Conservation (phyloP, 2,888 invertebrate species). For the Tetragonisca angustula region DNA sequence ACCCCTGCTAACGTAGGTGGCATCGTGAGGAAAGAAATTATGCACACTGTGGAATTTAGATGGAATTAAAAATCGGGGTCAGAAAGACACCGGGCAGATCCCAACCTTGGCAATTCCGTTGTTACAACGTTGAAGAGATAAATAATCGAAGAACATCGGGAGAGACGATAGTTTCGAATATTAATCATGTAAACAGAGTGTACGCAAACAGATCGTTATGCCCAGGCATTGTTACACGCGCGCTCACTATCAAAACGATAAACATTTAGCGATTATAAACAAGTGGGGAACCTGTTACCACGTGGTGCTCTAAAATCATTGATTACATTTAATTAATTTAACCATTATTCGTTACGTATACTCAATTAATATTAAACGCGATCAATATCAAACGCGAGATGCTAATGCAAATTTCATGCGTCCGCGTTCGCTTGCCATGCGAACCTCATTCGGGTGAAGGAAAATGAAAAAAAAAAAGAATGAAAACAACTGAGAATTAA, state of each 20-base stretch:
- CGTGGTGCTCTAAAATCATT: background rate
- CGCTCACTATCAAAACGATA: background rate
- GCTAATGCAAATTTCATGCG: background rate
- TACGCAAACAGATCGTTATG: too few relatives aligned
- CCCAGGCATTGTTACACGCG: background rate
- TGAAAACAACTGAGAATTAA: background rate
- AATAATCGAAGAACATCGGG: too few relatives aligned
- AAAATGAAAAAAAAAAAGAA: background rate
- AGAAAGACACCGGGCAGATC: too few relatives aligned
- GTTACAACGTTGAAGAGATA: too few relatives aligned
- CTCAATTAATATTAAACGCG: background rate
- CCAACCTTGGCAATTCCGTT: too few relatives aligned
- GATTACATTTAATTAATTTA: background rate
- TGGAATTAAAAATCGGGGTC: too few relatives aligned
- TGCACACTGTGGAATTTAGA: background rate
- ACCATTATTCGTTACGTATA: background rate
- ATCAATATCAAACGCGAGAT: background rate
- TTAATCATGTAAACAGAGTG: too few relatives aligned
- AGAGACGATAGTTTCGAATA: too few relatives aligned
- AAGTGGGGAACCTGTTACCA: background rate
- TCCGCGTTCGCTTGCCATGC: background rate
- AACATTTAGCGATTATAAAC: background rate
- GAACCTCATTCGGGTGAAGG: background rate
- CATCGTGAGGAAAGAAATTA: background rate
- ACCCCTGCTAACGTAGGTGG: too few relatives aligned